Evolutionary conservation across 2,888 invertebrate genomes (phyloP).

Genomic region (Brachyptera putata): DNA sequence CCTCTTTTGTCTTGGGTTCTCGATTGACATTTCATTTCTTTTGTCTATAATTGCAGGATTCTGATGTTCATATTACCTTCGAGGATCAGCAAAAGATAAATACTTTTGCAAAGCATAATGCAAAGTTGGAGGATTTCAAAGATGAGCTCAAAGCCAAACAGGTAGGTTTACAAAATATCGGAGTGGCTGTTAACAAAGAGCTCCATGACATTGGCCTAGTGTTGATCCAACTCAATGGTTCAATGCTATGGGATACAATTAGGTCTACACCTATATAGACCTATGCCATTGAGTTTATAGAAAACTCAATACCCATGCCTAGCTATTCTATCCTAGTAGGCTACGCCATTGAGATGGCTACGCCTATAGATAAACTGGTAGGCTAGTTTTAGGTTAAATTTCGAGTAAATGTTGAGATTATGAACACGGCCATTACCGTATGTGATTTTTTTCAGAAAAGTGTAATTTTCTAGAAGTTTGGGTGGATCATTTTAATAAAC

Average conservation of each 20-base stretch:
- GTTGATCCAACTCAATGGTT: background rate
- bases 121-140: constrained; percentile 84
- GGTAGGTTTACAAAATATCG: constrained; percentile 42
- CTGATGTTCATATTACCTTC: constrained; percentile 89
- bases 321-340: too few species aligned
- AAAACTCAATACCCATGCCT: too few species aligned
- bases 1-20: too few species aligned
- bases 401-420: too few species aligned
- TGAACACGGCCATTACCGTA: too few species aligned
- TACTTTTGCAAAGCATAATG: constrained; percentile 90
- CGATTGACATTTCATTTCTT: too few species aligned
- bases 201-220: background rate
- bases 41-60: constrained; percentile 68
- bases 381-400: too few species aligned
- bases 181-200: background rate
- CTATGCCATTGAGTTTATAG: background rate
- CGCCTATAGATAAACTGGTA: too few species aligned
- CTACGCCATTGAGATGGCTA: too few species aligned
- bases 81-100: constrained; percentile 98
- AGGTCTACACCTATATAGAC: background rate
- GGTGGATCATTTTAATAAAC: too few species aligned
- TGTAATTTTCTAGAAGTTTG: too few species aligned
- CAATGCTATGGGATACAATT: background rate
- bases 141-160: constrained; percentile 81
- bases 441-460: too few species aligned